Evolutionary conservation across 2,113 vertebrate species (phyloP), one percentile per base, ranked within the genome.

Genomic region (Aplodontia rufa): DNA sequence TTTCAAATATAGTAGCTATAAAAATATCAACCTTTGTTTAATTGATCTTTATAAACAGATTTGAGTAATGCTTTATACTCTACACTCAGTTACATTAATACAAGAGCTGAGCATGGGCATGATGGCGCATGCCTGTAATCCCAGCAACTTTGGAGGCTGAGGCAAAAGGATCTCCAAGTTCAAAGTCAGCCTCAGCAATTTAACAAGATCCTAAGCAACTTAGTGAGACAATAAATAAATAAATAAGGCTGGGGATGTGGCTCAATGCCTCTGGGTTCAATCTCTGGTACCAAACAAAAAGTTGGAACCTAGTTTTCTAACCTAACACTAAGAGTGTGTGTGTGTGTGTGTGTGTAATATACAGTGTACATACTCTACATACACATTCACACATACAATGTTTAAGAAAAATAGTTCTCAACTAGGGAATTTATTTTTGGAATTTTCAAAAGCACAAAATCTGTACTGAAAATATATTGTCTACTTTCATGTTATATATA

Each of bases 401-500:
- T 42, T 68, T 13, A 76, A 93, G 91, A 60, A 55, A n/a, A 85
- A 13, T 2, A 40, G 28, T 32, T 96, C 86, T 90, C 81, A 90
- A 20, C 26, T 68, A 89, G 1, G 51, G 17, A n/a, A 37, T 68
- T 68, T 71, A 30, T 62, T 64, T 72, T 79, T 37, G 45, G 51
- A 68, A 69, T 62, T 89, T 88, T 94, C 83, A 94, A 95, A 85
- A 93, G n/a, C 55, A 83, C n/a, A 86, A 86, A 81, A 90, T 53
- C 76, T 1, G 40, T 28, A 74, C 24, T 49, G 35, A 85, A 92
- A 85, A 71, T 30, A 83, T 3, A 53, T 14, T 60, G 30, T 53
- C n/a, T 55, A 71, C 92, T 55, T 89, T 75, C 42, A 28, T 82
- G 62, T 22, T 72, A 90, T 19, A 47, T 90, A 28, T 22, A 86